Evolutionary conservation across 2,888 invertebrate species (phyloP).

Genomic region (Odontothrips loti): DNA sequence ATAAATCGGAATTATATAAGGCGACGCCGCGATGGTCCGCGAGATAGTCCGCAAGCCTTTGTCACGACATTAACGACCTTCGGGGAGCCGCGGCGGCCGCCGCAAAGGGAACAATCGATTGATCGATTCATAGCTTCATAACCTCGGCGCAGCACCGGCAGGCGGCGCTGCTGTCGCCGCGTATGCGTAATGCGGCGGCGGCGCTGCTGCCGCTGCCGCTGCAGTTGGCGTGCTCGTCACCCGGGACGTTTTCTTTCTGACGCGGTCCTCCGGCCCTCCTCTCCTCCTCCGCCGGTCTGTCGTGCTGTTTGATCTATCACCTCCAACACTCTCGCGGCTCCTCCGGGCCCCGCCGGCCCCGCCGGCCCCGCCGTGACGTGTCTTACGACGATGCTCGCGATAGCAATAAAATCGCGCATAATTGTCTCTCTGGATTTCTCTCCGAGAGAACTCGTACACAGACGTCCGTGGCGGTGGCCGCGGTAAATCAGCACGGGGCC

Average conservation of each 20-base stretch:
- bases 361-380: background rate
- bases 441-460: no score
- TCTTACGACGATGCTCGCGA: background rate
- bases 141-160: background rate
- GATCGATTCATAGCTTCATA: constrained; percentile 26
- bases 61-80: constrained; percentile 12
- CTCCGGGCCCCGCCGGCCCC: background rate
- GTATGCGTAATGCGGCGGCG: background rate
- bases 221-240: no score
- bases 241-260: no score
- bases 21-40: background rate
- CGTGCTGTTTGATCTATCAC: background rate
- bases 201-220: background rate
- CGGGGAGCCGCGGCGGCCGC: background rate
- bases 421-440: background rate
- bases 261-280: no score
- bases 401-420: constrained; percentile 1
- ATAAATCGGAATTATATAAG: constrained; percentile 25
- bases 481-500: no score
- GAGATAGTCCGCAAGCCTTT: background rate
- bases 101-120: constrained; percentile 5
- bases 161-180: background rate
- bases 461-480: no score
- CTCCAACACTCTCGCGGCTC: background rate
- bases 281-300: no score